Evolutionary conservation across 2,888 invertebrate species (phyloP).

Genomic region (Archips crataeganus): DNA sequence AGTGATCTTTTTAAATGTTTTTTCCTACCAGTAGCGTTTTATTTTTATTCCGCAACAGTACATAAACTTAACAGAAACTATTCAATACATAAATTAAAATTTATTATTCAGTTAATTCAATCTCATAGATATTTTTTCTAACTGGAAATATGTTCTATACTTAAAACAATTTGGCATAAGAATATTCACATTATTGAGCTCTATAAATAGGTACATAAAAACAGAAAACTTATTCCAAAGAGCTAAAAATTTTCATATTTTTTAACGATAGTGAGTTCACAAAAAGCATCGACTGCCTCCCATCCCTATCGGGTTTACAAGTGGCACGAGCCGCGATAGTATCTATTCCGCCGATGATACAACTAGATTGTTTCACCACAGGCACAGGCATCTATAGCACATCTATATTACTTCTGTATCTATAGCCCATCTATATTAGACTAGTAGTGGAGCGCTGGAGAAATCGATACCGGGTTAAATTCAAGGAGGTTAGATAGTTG

Average conservation of each 20-base stretch:
- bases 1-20: too few relatives aligned
- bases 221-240: not conserved
- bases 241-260: not conserved
- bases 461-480: constrained; percentile 9
- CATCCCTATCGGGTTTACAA: constrained; percentile 75
- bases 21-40: too few relatives aligned
- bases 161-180: too few relatives aligned
- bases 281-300: constrained; percentile 44
- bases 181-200: too few relatives aligned
- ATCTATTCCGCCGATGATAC: constrained; percentile 80
- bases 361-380: constrained; percentile 79
- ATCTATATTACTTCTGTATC: constrained; percentile 36
- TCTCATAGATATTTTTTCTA: too few relatives aligned
- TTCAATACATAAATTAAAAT: too few relatives aligned
- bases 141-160: too few relatives aligned
- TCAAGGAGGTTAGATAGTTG: not conserved
- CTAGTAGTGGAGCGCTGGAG: constrained; percentile 28
- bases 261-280: constrained; percentile 50
- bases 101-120: too few relatives aligned
- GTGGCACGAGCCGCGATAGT: constrained; percentile 82
- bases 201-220: too few relatives aligned
- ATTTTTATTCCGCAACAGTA: too few relatives aligned
- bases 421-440: constrained; percentile 22
- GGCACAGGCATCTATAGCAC: constrained; percentile 41
- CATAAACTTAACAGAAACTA: too few relatives aligned